A percentile compares a stretch with the other conserved stretches of the same genome.
Evolutionary conservation across 1,140 invertebrate species (phyloP).

Genomic region (Drosophila chauvacae): DNA sequence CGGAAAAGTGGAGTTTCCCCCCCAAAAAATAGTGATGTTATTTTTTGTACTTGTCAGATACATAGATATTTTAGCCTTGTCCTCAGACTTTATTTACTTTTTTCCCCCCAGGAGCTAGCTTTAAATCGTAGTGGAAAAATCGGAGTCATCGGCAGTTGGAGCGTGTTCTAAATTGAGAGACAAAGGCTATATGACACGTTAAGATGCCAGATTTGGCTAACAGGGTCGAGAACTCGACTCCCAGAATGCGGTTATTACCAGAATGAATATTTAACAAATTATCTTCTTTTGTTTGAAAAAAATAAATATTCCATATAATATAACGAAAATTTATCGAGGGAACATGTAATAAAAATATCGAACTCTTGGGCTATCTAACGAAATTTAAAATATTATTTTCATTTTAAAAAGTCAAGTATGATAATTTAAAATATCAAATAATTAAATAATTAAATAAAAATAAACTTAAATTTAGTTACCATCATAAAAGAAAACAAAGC

Average conservation of each 20-base stretch:
- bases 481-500: neutral
- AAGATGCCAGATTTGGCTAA: constrained; percentile 2
- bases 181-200: constrained; percentile 19
- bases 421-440: no score
- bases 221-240: constrained; percentile 8
- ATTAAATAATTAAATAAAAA: no score
- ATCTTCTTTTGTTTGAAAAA: neutral
- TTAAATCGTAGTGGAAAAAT: constrained; percentile 23
- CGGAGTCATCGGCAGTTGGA: constrained; percentile 19
- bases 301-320: neutral
- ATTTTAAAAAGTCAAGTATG: no score
- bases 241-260: neutral
- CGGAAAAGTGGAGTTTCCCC: constrained; percentile 9
- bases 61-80: constrained; percentile 1
- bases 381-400: no score
- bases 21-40: constrained; percentile 28
- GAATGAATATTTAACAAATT: neutral
- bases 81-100: constrained; percentile 32
- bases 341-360: no score
- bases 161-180: constrained; percentile 26
- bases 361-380: no score
- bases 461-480: no score
- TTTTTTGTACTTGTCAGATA: constrained; percentile 19
- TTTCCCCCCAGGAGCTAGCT: constrained; percentile 6
- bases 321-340: no score